Conservation (phyloP, 2,888 invertebrate species). For the Hydrotaea diabolus region DNA sequence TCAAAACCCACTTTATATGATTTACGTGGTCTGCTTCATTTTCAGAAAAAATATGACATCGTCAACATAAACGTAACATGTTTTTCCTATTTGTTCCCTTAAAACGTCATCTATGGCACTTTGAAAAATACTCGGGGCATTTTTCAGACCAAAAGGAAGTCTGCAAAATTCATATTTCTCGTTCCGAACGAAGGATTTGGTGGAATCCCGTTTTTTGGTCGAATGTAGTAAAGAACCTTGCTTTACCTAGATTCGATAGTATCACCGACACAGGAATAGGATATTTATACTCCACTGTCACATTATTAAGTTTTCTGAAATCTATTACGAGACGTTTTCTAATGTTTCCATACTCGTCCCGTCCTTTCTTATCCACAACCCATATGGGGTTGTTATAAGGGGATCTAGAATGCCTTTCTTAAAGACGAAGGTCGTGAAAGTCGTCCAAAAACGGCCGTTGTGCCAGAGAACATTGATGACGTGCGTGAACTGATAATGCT, state of each 20-base stretch:
- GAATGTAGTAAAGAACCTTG: conserved; percentile 35
- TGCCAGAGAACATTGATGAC: too few species aligned
- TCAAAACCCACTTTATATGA: conserved; percentile 48
- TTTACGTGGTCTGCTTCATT: not conserved
- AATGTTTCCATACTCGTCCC: too few species aligned
- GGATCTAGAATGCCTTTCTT: conserved; percentile 46
- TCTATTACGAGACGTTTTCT: too few species aligned
- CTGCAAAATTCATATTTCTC: conserved; percentile 63
- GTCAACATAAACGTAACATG: conserved; percentile 48
- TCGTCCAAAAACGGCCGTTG: too few species aligned
- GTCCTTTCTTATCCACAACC: conserved; percentile 38
- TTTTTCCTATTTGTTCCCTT: conserved; percentile 48
- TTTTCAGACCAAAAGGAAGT: conserved; percentile 51
- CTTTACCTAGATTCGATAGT: conserved; percentile 35
- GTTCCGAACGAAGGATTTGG: conserved; percentile 1
- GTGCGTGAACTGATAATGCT: too few species aligned
- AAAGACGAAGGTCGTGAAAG: too few species aligned
- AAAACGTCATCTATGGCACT: conserved; percentile 45
- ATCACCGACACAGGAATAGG: not conserved
- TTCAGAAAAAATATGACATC: conserved; percentile 45
- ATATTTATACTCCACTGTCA: conserved; percentile 25
- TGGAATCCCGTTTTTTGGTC: conserved; percentile 36
- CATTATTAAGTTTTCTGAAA: too few species aligned
- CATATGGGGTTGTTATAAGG: conserved; percentile 26
- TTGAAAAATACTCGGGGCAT: conserved; percentile 52